Percentiles rank a stretch among this genome's conserved stretches.
Evolutionary conservation across 2,113 vertebrate genomes (phyloP).

Genomic region (Isurus oxyrinchus): DNA sequence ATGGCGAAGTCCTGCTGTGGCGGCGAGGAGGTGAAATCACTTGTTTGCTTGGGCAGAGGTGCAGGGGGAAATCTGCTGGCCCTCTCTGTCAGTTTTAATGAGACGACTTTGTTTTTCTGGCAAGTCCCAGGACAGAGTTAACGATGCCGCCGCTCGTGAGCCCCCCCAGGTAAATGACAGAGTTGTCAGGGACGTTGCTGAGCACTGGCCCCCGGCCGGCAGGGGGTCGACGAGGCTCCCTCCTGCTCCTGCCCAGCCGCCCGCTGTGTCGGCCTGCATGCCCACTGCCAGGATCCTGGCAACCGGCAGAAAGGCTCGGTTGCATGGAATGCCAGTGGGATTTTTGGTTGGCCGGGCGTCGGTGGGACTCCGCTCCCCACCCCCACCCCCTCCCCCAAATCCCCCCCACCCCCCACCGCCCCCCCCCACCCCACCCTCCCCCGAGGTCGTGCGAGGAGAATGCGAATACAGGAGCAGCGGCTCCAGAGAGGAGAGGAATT

Average conservation of each 20-base stretch:
- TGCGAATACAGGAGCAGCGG: not conserved
- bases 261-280: conserved; percentile 23
- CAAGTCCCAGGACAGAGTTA: not conserved
- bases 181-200: conserved; percentile 14
- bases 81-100: conserved; percentile 10
- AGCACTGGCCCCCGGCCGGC: not conserved
- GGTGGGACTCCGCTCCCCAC: not conserved
- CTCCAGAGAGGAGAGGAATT: conserved; percentile 36
- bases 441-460: not conserved
- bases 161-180: conserved; percentile 23
- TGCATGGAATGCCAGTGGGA: not conserved
- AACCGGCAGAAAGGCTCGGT: conserved; percentile 11
- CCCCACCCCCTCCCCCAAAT: too few species aligned
- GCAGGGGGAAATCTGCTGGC: not conserved
- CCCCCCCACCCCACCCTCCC: not conserved
- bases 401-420: not conserved
- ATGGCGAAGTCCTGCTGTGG: not conserved
- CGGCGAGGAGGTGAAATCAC: not conserved
- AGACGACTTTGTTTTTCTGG: not conserved
- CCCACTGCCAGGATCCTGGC: conserved; percentile 11
- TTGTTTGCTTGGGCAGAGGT: not conserved
- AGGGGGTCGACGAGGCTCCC: not conserved
- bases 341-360: not conserved
- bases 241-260: not conserved
- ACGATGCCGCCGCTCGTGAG: not conserved